These are phyloP conservation scores for Apostichopus californicus DNA, from an alignment of 35 echinoderm and acorn worm species.

Conservation along the genomic window DNA sequence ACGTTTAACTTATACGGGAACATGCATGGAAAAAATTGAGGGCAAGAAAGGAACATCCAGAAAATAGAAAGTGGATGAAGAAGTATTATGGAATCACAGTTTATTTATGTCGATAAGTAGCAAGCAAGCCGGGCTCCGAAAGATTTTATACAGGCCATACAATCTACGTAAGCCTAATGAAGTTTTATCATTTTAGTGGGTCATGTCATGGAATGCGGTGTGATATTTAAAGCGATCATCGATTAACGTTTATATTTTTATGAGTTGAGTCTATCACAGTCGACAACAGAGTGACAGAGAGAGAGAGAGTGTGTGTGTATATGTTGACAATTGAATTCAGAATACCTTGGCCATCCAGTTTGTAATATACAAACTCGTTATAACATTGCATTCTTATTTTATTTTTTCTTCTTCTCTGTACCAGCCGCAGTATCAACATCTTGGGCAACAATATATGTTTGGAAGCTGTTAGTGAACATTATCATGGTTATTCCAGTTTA, in stretches of 20 bases:
- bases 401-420: too few species aligned
- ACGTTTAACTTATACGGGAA: background rate
- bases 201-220: constrained; percentile 9
- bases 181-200: background rate
- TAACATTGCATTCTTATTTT: background rate
- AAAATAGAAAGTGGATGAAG: background rate
- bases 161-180: background rate
- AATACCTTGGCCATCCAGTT: background rate
- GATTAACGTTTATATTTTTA: background rate
- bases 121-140: background rate
- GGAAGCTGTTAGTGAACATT: too few species aligned
- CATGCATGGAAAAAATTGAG: background rate
- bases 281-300: too few species aligned
- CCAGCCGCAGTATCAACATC: too few species aligned
- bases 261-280: background rate
- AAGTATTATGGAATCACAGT: constrained; percentile 18
- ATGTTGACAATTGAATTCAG: background rate
- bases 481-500: too few species aligned
- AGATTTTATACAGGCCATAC: background rate
- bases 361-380: background rate
- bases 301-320: background rate
- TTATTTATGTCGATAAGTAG: constrained; percentile 46
- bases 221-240: background rate
- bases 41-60: background rate
- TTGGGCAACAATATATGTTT: too few species aligned